phyloP scores from a whole-genome alignment of 2,888 invertebrate species.

The Cephus rjabovi region DNA sequence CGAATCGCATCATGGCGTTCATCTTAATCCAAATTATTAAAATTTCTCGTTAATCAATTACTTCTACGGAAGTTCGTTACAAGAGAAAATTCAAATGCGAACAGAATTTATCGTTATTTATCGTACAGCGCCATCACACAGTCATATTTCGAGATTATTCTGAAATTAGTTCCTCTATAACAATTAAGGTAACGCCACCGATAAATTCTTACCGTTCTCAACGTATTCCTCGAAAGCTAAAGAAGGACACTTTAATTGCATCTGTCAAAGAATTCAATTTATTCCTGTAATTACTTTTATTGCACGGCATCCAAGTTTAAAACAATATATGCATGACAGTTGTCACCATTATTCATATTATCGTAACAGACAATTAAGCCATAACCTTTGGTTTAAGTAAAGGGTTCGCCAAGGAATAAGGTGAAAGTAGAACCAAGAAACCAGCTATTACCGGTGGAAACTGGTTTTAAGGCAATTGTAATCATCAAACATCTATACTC shows the following conservation, averaged over 20 bases:
- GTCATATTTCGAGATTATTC: neutral
- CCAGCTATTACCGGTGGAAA: neutral
- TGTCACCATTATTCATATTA: neutral
- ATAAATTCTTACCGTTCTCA: neutral
- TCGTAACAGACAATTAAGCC: neutral
- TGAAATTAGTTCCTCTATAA: neutral
- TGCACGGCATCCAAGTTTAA: neutral
- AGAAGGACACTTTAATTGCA: neutral
- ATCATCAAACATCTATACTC: neutral
- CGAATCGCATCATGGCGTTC: neutral
- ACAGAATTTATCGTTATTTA: neutral
- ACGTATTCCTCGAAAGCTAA: neutral
- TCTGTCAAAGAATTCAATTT: neutral
- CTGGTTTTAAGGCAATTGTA: neutral
- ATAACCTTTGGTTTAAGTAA: neutral
- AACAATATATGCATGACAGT: neutral
- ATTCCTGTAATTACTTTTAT: neutral
- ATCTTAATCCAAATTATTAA: neutral
- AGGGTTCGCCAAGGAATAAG: neutral
- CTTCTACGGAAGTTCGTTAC: neutral
- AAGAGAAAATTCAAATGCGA: neutral
- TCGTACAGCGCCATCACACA: neutral
- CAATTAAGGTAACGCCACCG: neutral
- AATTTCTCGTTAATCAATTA: neutral
- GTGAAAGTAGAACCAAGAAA: neutral